A percentile compares a stretch with the other conserved stretches of the same genome.
phyloP scores from a whole-genome alignment of 2,113 vertebrate species.

The Oreotrochilus melanogaster region DNA sequence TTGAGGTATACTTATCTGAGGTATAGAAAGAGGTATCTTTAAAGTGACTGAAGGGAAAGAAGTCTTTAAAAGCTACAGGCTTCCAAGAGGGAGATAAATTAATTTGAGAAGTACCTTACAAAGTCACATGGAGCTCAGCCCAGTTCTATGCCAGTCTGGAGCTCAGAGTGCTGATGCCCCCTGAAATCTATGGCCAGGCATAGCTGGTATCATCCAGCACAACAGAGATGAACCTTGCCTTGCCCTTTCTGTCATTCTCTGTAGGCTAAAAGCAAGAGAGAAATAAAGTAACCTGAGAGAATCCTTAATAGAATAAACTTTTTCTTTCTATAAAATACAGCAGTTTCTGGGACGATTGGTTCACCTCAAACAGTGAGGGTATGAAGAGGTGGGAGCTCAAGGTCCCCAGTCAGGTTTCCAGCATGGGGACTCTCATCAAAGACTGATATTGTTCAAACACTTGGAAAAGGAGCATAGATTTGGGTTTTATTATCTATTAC shows the following conservation, averaged over 20 bases:
- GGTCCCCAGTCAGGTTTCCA: neutral
- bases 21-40: neutral
- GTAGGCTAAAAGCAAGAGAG: neutral
- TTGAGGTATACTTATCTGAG: neutral
- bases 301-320: neutral
- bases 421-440: neutral
- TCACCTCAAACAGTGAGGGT: neutral
- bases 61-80: neutral
- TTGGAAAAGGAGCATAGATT: neutral
- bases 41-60: neutral
- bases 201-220: neutral
- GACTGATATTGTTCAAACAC: neutral
- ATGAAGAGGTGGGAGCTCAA: neutral
- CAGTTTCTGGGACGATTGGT: neutral
- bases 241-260: neutral
- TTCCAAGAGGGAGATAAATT: neutral
- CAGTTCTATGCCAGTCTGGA: neutral
- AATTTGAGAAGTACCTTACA: neutral
- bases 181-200: fast-evolving
- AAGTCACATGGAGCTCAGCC: neutral
- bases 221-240: neutral
- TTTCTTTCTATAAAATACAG: neutral
- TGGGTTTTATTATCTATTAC: neutral
- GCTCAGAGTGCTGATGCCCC: neutral
- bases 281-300: neutral